These are phyloP conservation scores for Amphipoea lucens DNA, from an alignment of 2,888 invertebrate genomes.

Conservation along the genomic window DNA sequence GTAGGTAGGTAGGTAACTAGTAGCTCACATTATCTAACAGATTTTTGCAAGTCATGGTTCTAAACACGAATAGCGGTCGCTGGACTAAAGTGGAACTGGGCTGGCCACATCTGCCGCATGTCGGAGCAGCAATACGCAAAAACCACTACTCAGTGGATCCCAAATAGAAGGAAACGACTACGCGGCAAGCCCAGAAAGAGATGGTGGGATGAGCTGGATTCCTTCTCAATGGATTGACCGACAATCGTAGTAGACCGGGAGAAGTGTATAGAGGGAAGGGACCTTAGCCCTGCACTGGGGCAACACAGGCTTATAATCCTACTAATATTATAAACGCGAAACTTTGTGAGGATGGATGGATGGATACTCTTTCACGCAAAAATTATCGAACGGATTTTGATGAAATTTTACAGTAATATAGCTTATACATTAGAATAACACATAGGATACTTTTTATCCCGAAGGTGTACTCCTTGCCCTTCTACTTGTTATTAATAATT, in stretches of 20 bases:
- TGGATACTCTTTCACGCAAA: no score
- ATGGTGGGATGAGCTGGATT: not conserved
- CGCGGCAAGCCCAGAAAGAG: not conserved
- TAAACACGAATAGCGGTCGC: not conserved
- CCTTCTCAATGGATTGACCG: not conserved
- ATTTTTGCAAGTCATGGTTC: constrained; percentile 13
- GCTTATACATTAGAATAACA: no score
- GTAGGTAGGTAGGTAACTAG: not conserved
- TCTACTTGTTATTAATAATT: no score
- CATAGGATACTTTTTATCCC: no score
- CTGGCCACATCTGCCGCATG: not conserved
- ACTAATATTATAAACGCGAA: no score
- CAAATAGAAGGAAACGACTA: not conserved
- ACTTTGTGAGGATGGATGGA: no score
- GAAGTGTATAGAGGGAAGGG: not conserved
- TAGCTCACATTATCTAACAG: not conserved
- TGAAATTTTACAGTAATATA: no score
- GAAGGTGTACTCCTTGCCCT: no score
- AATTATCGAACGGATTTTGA: no score
- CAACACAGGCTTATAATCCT: not conserved
- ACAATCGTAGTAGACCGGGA: not conserved
- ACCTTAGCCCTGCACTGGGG: not conserved
- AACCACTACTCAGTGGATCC: not conserved
- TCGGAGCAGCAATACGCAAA: not conserved
- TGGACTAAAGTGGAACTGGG: not conserved